These are phyloP conservation scores for Atrina japonica DNA, from an alignment of 2,888 invertebrate species.

Conservation along the genomic window DNA sequence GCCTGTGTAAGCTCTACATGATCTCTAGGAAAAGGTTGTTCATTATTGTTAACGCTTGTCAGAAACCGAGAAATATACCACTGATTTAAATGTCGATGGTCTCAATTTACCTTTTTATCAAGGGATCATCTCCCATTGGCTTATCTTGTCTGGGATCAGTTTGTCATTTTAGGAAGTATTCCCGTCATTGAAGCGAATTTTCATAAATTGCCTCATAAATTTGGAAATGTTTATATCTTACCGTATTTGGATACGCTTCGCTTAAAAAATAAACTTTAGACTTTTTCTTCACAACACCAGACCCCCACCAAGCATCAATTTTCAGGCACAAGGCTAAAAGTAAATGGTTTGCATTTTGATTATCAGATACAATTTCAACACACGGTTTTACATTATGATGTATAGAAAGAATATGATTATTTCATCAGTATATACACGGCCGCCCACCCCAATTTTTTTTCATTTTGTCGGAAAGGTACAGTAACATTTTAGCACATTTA, in stretches of 20 bases:
- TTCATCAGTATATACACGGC: no score
- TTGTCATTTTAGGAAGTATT: conserved; percentile 1
- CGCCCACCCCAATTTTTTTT: no score
- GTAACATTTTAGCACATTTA: no score
- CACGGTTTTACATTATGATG: no score
- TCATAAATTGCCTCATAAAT: conserved; percentile 19
- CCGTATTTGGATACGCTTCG: conserved; percentile 16
- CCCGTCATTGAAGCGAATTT: conserved; percentile 10
- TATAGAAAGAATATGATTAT: no score
- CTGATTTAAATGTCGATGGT: conserved; percentile 7
- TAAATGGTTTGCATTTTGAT: no score
- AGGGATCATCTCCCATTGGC: conserved; percentile 14
- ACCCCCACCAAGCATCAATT: no score
- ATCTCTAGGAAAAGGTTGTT: neutral
- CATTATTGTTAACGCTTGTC: conserved; percentile 4
- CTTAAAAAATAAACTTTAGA: neutral
- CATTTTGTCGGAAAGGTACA: no score
- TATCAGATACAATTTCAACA: no score
- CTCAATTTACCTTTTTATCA: conserved; percentile 7
- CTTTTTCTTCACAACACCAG: no score
- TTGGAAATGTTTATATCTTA: conserved; percentile 14
- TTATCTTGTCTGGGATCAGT: conserved; percentile 22
- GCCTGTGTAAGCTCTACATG: no score
- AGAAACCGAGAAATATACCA: conserved; percentile 15
- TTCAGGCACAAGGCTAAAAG: no score